Base-by-base conservation (phyloP, 2,113 vertebrate genomes). In the Miniopterus natalensis region DNA sequence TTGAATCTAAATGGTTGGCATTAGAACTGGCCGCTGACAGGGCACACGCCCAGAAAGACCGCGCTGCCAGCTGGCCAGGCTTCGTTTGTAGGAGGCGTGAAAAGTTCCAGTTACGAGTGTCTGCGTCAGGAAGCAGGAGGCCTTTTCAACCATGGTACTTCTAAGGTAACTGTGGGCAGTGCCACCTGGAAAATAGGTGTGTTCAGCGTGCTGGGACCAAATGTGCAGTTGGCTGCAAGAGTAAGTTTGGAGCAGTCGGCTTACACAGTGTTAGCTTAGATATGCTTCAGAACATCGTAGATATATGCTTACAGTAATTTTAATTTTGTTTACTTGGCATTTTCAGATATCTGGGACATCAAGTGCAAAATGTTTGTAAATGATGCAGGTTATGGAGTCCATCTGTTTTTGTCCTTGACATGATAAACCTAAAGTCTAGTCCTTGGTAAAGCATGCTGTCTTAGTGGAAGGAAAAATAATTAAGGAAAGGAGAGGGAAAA, bases 81-180 rank as follows among this genome's bases (percentile, higher is more conserved):
- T 78, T 51, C 31, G 45, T 70, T 63, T 77, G 11, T 55, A 88
- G 78, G 95, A 93, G 61, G 55, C n/a, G 86, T 45, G 61, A 65
- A 86, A 88, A 86, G 47, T 78, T 51, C 31, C 1, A 74, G 71
- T 90, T 87, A 80, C 90, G 79, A 93, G 65, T 96, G 71, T 90
- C 92, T 73, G 65, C 71, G 91, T 93, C 59, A 55, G 57, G 75
- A 90, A 92, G 70, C 49, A 49, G 65, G 61, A 31, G n/a, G 21
- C 61, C 51, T 79, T 94, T 47, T 49, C 68, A 75, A 8, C 89
- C 4, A 4, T 79, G 63, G n/a, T 86, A 57, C 17, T 88, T 84
- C 71, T 73, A 42, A 96, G 90, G 55, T 84, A 88, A 93, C 63
- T 57, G 18, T 94, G 63, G 92, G 27, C 70, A 59, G 63, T 36